A percentile compares a stretch with the other conserved stretches of the same genome.
These are phyloP conservation scores for Callinectes sapidus DNA, from an alignment of 2,888 invertebrate species.

Conservation along the genomic window DNA sequence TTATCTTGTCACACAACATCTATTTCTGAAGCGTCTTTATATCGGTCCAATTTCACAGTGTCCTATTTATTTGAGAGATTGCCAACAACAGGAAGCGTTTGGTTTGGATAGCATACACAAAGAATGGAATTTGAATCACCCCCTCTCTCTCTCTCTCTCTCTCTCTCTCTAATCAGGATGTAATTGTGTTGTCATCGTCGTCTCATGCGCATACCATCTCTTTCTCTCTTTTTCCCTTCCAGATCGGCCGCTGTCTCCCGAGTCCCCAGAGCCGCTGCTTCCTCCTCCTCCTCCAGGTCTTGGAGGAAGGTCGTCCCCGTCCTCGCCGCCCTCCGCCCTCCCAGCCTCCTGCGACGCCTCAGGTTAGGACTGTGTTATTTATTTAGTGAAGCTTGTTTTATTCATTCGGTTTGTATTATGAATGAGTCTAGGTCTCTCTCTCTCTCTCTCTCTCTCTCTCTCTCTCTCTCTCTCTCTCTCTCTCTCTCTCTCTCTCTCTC, in stretches of 20 bases:
- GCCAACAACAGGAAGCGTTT: too few relatives aligned
- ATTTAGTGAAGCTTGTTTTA: not conserved
- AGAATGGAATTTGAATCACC: too few relatives aligned
- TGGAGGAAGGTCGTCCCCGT: conserved; percentile 44
- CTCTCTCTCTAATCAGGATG: too few relatives aligned
- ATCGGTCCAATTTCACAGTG: too few relatives aligned
- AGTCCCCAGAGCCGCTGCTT: conserved; percentile 28
- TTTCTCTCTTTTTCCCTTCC: not conserved
- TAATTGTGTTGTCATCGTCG: too few relatives aligned
- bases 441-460: not conserved
- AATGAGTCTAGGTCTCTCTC: not conserved
- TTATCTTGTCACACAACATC: too few relatives aligned
- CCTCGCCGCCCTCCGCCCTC: conserved; percentile 1
- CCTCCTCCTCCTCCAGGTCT: not conserved
- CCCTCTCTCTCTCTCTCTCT: too few relatives aligned
- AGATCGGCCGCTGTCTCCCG: conserved; percentile 39
- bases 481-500: not conserved
- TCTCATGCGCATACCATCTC: not conserved
- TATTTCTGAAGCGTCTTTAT: too few relatives aligned
- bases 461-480: not conserved
- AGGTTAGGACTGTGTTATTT: not conserved
- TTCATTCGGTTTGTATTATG: not conserved
- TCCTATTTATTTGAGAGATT: too few relatives aligned
- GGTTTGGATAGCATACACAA: too few relatives aligned
- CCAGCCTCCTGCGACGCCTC: conserved; percentile 39